Conservation (phyloP, 2,113 vertebrate species). For the Plecturocebus donacophilus region DNA sequence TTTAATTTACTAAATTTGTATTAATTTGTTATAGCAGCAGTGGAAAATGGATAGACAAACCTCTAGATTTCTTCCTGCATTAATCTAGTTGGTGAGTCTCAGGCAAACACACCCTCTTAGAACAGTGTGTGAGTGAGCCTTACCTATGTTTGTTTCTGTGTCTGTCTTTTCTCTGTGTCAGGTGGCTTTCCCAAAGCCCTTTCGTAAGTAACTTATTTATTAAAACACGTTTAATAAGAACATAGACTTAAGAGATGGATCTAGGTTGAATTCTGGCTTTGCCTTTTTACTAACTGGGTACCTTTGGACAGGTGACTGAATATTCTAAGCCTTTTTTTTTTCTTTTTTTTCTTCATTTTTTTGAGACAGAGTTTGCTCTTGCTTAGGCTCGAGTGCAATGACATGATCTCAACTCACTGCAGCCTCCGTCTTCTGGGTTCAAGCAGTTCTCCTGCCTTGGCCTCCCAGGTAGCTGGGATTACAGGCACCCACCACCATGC, state of each 20-base stretch:
- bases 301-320: neutral
- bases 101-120: neutral
- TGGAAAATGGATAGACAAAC: neutral
- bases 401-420: too few species aligned
- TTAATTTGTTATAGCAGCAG: neutral
- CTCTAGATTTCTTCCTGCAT: neutral
- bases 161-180: neutral
- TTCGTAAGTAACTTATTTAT: constrained; percentile 14
- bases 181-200: neutral
- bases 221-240: constrained; percentile 53
- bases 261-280: constrained; percentile 16
- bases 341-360: too few species aligned
- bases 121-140: neutral
- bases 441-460: too few species aligned
- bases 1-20: constrained; percentile 3
- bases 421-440: too few species aligned
- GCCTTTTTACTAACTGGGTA: neutral
- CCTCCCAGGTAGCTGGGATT: too few species aligned
- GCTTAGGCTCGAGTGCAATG: too few species aligned
- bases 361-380: too few species aligned
- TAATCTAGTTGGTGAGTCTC: neutral
- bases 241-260: neutral
- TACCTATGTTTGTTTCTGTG: neutral
- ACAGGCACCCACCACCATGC: too few species aligned
- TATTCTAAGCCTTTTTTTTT: neutral